Conservation (phyloP, 2,888 invertebrate genomes). For the Lumbricus terrestris region DNA sequence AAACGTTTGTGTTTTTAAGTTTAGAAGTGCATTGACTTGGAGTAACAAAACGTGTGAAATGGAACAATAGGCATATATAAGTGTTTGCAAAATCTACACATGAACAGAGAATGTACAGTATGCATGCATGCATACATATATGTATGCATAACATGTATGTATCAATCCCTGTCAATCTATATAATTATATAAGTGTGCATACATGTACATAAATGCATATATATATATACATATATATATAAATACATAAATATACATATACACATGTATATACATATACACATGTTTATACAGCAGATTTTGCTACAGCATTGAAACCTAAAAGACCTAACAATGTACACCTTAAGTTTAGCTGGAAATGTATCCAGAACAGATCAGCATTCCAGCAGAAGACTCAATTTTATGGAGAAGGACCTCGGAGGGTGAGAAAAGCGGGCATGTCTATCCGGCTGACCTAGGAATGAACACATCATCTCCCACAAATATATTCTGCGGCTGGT, state of each 20-base stretch:
- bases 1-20: neutral
- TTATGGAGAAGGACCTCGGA: neutral
- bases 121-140: neutral
- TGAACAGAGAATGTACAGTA: neutral
- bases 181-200: too few relatives aligned
- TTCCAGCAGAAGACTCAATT: neutral
- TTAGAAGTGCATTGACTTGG: neutral
- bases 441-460: neutral
- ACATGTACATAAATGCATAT: too few relatives aligned
- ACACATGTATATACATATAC: too few relatives aligned
- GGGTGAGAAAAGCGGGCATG: neutral
- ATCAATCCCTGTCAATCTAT: too few relatives aligned
- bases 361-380: neutral
- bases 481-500: neutral
- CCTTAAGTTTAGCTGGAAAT: neutral
- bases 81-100: neutral
- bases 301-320: neutral
- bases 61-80: neutral
- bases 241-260: too few relatives aligned
- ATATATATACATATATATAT: too few relatives aligned
- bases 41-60: neutral
- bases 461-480: neutral
- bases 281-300: neutral
- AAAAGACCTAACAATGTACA: neutral
- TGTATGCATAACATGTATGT: too few relatives aligned